Base-by-base conservation (phyloP, 37 sponge, comb jelly and placozoan species). In the Agelas oroides region DNA sequence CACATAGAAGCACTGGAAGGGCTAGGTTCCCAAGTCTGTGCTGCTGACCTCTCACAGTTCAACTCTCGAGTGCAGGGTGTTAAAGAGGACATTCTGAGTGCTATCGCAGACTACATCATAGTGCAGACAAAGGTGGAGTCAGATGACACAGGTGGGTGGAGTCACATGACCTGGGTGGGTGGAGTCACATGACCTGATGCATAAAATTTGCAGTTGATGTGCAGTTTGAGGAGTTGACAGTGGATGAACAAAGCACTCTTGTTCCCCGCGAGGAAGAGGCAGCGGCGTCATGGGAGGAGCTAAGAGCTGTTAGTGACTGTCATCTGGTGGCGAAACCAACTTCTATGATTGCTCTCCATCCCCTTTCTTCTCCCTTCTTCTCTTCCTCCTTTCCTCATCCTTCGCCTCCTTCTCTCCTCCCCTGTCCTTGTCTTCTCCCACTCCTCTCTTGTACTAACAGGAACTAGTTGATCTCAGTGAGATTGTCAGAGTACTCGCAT, bases 1-100 rank as follows among this genome's bases (percentile, higher is more conserved):
- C 86, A 93, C 69, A 25, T 93, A 11, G 59, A 83, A 25, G 32
- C 81, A 2, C 60, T 93, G 60, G 94, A 93, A 53, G 86, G 87
- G 61, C 72, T 89, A 16, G 65, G 82, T 25, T 58, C 57, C 8
- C 84, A 77, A 61, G 75, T 93, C n/a, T 53, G 38, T 6, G 60
- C 58, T 20, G 79, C 61, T 16, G 91, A 93, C 33, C 13, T 66
- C 2, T 1, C 30, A 2, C 17, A 28, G 40, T 88, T 87, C 58
- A 75, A 89, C 24, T 20, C 24, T 17, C 67, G 56, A 11, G 71
- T 88, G 1, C 41, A 73, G 19, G 46, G 56, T 25, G 58, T 79
- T 58, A 66, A 78, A 27, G 28, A 25, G 34, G 77, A 77, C 20
- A 70, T 94, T 6, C 37, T 84, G 19, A 54, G 35, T 20, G 76